Evolutionary conservation across 2,113 vertebrate genomes (phyloP), one percentile per base, ranked within the genome.

Genomic region (Engystomops pustulosus): DNA sequence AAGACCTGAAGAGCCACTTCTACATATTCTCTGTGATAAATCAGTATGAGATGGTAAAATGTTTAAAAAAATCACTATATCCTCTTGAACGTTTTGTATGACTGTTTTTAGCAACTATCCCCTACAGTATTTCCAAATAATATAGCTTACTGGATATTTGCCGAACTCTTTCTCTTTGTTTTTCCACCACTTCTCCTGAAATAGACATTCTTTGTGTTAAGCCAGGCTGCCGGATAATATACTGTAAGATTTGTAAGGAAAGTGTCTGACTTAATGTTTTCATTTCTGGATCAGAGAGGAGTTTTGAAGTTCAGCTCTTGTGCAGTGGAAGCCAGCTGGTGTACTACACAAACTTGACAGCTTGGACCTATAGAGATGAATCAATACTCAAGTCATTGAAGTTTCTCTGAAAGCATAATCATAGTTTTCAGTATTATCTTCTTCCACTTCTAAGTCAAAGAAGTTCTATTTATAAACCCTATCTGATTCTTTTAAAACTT

Each of bases 261-360:
- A 53, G 30, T 36, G 34, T 45, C 80, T 60, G 36, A 41, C 36
- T 58, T 82, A 82, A 67, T 84, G 44, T 76, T 76, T 76, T 65
- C 23, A 51, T 65, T 75, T 60, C 51, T 65, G 65, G 68, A 72
- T 72, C 80, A 72, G 80, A 82, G 32, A 27, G 36, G 34, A 2
- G n/a, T 72, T 81, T 82, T 82, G 68, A 82, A 60, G 80, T 72
- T 53, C 68, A 82, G 68, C 18, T 82, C 68, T 60, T 82, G 51
- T 70, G 47, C 51, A 82, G 80, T 58, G 30, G 9, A 60, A 71
- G 49, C 68, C 80, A 82, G 80, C 68, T 82, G 68, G 68, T 82
- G 68, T 55, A 72, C 80, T 72, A 82, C 67, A 58, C 32, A 82
- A 82, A 82, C 67, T 72, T 82, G 68, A 82, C 68, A 82, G 80